Conservation (phyloP, 2,888 invertebrate genomes). For the Drosophila recens region DNA sequence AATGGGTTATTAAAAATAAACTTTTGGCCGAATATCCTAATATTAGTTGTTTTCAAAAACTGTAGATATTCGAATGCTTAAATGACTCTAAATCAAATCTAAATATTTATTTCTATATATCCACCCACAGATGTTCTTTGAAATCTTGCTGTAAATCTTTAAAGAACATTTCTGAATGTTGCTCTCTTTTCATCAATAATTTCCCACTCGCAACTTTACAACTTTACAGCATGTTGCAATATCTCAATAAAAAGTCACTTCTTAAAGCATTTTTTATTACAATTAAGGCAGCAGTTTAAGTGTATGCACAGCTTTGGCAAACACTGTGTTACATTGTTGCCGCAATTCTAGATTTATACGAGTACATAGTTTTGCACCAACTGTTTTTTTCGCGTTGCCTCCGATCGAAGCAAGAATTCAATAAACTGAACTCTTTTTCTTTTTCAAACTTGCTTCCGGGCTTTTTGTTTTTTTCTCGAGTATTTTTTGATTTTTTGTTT, state of each 20-base stretch:
- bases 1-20: too few species aligned
- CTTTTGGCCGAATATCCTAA: too few species aligned
- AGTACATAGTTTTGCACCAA: constrained; percentile 18
- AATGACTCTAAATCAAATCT: too few species aligned
- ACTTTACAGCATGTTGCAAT: neutral
- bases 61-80: too few species aligned
- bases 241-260: neutral
- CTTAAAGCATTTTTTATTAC: too few species aligned
- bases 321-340: constrained; percentile 33
- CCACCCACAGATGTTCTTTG: neutral
- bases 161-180: neutral
- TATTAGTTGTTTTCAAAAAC: too few species aligned
- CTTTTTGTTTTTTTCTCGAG: constrained; percentile 52
- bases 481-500: constrained; percentile 29
- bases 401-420: constrained; percentile 72
- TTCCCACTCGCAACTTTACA: neutral
- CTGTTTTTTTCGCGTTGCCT: constrained; percentile 28
- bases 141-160: neutral
- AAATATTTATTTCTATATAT: neutral
- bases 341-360: constrained; percentile 12
- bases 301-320: constrained; percentile 16
- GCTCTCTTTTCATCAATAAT: neutral
- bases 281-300: neutral
- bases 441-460: constrained; percentile 64
- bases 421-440: constrained; percentile 58